phyloP scores from a whole-genome alignment of 1,140 invertebrate species.

The Dinothrombium tinctorium region DNA sequence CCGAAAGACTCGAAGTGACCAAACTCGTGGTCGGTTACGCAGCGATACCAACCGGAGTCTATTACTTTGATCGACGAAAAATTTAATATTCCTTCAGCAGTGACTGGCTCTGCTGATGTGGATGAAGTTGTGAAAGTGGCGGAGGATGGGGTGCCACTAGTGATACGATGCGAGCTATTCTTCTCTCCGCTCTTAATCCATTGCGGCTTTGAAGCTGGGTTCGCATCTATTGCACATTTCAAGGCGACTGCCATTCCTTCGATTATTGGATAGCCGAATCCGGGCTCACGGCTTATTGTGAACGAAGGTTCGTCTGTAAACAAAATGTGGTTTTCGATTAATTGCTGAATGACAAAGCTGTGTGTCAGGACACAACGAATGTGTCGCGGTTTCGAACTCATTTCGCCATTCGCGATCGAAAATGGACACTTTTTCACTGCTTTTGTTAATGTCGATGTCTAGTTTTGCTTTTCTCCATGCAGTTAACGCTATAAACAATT shows the following conservation, averaged over 20 bases:
- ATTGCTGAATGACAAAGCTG: too few species aligned
- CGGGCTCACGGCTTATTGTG: conserved; percentile 60
- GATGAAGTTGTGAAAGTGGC: not conserved
- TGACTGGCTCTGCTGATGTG: conserved; percentile 29
- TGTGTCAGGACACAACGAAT: too few species aligned
- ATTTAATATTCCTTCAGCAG: conserved; percentile 48
- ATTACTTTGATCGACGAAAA: conserved; percentile 45
- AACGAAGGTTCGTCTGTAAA: conserved; percentile 60
- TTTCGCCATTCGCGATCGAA: too few species aligned
- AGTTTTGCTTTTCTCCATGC: too few species aligned
- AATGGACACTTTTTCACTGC: too few species aligned
- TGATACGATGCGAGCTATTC: conserved; percentile 2
- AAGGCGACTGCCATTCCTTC: conserved; percentile 61
- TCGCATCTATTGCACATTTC: conserved; percentile 69
- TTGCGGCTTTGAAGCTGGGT: conserved; percentile 54
- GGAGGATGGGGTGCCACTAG: not conserved
- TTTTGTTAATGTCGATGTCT: too few species aligned
- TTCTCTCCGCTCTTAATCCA: conserved; percentile 37
- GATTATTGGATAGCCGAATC: conserved; percentile 56
- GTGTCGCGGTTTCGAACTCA: too few species aligned
- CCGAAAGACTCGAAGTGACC: conserved; percentile 63
- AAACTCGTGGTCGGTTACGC: conserved; percentile 49
- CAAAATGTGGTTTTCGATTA: too few species aligned
- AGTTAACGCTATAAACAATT: too few species aligned
- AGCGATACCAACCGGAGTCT: conserved; percentile 71